Evolutionary conservation across 92 coral and sea anemone species (phyloP), one percentile per base, ranked within the genome.

Genomic region (Epizoanthus scotinus): DNA sequence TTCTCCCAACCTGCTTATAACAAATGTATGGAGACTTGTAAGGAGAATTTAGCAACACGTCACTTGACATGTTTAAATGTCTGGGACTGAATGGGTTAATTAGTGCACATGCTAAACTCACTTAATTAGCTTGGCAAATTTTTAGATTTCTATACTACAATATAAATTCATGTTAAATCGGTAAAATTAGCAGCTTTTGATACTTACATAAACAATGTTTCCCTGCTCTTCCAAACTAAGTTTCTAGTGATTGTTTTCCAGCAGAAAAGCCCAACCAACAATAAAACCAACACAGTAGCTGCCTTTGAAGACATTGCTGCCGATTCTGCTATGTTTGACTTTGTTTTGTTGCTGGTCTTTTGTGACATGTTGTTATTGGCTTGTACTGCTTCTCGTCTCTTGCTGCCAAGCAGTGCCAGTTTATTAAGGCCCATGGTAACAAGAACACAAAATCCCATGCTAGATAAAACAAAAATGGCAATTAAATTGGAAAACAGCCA

Each of bases 361-460:
- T 4, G 26, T 25, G 57, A 26, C 53, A 29, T 28, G 20, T 26
- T 10, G 20, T 42, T 83, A 49, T 77, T 47, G 56, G 63, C 56
- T 64, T 38, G 34, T 36, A 12, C 26, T n/a, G 0, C 34, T 6
- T 29, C 22, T 29, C 44, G 70, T 40, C 19, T 56, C 36, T 29
- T 17, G 9, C 19, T 26, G 36, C 81, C 63, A 3, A 56, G 4
- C 10, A 82, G 79, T 0, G 86, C 91, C 64, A 91, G 82, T 65
- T 87, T 94, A 83, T 89, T 85, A 68, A 89, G 66, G 22, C 93
- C 98, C 22, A 67, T 66, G 14, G 85, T 78, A 53, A 94, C 85
- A 17, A 94, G 83, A 8, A 89, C 64, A 71, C 98, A 94, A 74
- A 91, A 94, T 2, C 98, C 98, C 89, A 94, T 86, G 71, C 98